Conservation (phyloP, 1,140 invertebrate species). For the Lycorma delicatula region DNA sequence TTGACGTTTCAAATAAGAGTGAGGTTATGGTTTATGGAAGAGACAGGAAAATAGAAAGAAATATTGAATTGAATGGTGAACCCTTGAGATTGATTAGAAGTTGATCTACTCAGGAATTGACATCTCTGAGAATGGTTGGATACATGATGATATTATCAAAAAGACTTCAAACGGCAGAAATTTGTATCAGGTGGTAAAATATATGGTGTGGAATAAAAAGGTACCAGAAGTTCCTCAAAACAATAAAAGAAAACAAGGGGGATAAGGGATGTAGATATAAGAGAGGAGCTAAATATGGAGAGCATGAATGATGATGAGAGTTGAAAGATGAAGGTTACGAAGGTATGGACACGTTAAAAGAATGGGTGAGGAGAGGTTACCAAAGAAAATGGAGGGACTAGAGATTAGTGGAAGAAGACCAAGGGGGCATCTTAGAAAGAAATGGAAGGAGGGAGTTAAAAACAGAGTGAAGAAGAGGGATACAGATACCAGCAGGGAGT, state of each 20-base stretch:
- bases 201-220: neutral
- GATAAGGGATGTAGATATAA: neutral
- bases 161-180: neutral
- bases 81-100: neutral
- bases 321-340: neutral
- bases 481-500: no score
- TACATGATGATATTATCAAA: neutral
- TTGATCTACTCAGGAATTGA: neutral
- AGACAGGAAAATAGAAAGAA: neutral
- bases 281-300: neutral
- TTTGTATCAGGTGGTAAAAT: neutral
- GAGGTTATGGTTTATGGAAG: constrained; percentile 1
- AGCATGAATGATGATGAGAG: neutral
- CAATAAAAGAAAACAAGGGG: neutral
- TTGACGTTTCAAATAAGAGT: no score
- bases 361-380: neutral
- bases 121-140: neutral
- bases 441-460: no score
- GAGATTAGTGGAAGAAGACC: neutral
- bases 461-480: no score
- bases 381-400: neutral
- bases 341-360: neutral
- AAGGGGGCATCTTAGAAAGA: no score
- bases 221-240: constrained; percentile 1
- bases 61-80: neutral